Evolutionary conservation across 2,113 vertebrate species (phyloP).

Genomic region (Leucoraja erinaceus): DNA sequence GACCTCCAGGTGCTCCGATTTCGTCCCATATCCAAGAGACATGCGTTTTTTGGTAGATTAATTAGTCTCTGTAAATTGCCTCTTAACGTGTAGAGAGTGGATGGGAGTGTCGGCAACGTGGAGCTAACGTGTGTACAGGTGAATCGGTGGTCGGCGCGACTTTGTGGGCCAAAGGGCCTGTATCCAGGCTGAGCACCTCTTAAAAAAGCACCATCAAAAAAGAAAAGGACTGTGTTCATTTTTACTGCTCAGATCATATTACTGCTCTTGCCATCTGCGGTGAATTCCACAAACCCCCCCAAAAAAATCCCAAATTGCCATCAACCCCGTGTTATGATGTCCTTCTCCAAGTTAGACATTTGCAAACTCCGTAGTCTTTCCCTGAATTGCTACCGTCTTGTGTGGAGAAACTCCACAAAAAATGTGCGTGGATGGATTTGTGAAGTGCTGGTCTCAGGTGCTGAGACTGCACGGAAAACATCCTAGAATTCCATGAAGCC

Average conservation of each 20-base stretch:
- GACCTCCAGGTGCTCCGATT: too few relatives aligned
- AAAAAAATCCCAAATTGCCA: neutral
- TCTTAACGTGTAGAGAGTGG: too few relatives aligned
- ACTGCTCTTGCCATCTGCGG: neutral
- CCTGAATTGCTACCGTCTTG: neutral
- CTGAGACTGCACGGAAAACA: neutral
- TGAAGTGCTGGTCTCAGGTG: neutral
- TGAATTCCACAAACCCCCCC: neutral
- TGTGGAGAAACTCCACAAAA: neutral
- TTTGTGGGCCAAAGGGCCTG: too few relatives aligned
- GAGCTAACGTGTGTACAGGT: too few relatives aligned
- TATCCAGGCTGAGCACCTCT: too few relatives aligned
- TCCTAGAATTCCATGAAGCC: neutral
- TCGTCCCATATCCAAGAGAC: too few relatives aligned
- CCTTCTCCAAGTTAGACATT: neutral
- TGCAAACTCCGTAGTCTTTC: neutral
- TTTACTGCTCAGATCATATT: neutral
- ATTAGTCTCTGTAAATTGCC: too few relatives aligned
- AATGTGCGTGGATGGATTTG: neutral
- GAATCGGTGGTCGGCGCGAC: too few relatives aligned
- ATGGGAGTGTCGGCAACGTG: too few relatives aligned
- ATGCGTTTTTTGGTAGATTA: too few relatives aligned
- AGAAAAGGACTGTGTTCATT: neutral
- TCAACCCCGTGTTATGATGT: neutral
- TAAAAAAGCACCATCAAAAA: too few relatives aligned